Evolutionary conservation across 2,113 vertebrate genomes (phyloP), one percentile per base, ranked within the genome.

Genomic region (Callopanchax toddi): DNA sequence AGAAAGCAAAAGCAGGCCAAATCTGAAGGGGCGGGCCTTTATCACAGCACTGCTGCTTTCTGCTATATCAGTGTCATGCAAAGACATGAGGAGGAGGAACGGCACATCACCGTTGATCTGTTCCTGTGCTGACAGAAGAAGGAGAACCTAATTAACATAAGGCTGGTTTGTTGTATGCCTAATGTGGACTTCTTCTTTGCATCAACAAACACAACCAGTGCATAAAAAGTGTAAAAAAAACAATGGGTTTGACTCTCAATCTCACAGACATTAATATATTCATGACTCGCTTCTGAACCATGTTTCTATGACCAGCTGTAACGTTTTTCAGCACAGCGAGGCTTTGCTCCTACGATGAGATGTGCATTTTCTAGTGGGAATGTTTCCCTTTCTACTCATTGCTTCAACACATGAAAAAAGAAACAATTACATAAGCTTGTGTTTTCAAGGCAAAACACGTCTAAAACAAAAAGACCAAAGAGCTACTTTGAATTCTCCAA

Each of bases 181-280:
- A 26, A 50, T 50, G 48, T 17, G 16, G 23, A 29, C 13, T 15
- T 50, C 23, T 17, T 29, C 48, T 17, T 50, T 26, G 23, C 23
- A 29, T 6, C 25, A 23, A 26, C 11, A 50, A 17, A 17, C 15
- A 17, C 8, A 50, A 50, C 23, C 25, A 26, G 8, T 25, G 7
- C 23, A 21, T 4, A 6, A 50, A 50, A 4, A 16, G 13, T 49
- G 25, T 9, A 17, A 17, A 25, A 9, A 25, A 2, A 29, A 32
- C 29, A 29, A 9, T 32, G 29, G 29, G 29, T 32, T 32, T 32
- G 29, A 32, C 29, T 59, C 29, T 65, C 50, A 18, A 71, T 72
- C 61, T 40, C 17, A 79, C 74, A 56, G 5, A 52, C 58, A 85
- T 81, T 80, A 74, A 87, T 82, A 73, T 82, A 86, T 85, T 80